Base-by-base conservation (phyloP, 2,113 vertebrate species). In the Prochilodus magdalenae region DNA sequence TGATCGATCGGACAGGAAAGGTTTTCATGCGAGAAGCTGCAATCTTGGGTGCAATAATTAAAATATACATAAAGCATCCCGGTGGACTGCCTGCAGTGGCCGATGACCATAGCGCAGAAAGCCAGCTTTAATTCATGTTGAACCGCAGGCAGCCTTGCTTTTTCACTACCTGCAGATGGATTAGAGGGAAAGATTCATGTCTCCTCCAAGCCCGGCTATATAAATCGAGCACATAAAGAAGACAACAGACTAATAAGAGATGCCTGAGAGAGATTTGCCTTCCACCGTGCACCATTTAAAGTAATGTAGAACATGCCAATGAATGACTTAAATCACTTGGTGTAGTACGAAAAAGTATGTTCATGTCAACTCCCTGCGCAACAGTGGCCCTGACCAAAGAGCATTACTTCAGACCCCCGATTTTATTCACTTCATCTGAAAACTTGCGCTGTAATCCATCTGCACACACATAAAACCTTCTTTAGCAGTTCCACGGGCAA, bases 201-300 rank as follows among this genome's bases (percentile, higher is more conserved):
- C 77, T 36, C 36, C 40, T 57, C n/a, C 66, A 81, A 76, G 79
- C 49, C 73, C 40, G 29, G 79, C 63, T 75, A 62, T 81, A 71
- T 81, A 84, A 86, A 83, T 26, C 67, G 44, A 77, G 53, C 73
- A 78, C 73, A 59, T 83, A 80, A 79, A 83, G 74, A 66, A 77
- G 70, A 82, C 65, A 76, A 74, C 65, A 77, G 63, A 73, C 72
- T 60, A 72, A 59, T 77, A 80, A 73, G 29, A 44, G 24, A 73
- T 36, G 78, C 29, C 55, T 66, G 78, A 84, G 67, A 51, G 57
- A 74, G 65, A 70, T 78, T 83, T 84, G 71, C 73, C 44, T 77
- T 81, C 60, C 44, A 53, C 75, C 70, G 62, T 73, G 71, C 75
- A 80, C 70, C 44, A 73, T 86, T 72, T 75, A 33, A 71, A 76